Evolutionary conservation across 2,888 invertebrate genomes (phyloP), one percentile per base, ranked within the genome.

Genomic region (Argyra leucocephala): DNA sequence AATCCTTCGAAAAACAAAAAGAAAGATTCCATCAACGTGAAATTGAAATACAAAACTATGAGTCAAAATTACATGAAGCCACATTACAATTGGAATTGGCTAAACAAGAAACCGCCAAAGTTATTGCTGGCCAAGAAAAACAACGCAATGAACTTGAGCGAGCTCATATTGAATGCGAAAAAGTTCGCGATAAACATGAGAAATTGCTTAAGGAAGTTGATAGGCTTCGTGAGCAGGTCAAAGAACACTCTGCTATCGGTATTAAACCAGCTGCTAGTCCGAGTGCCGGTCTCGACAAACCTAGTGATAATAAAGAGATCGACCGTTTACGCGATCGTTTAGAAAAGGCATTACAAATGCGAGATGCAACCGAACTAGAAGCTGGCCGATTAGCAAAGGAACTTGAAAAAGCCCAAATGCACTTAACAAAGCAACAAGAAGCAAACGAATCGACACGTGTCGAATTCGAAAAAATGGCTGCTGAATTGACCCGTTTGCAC

Each of bases 81-180:
- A 88, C 88, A 71, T 84, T 91, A 74, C 92, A 93, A 77, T 80
- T 92, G 69, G 92, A 93, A 74, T 78, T 91, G 63, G 88, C 89
- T 58, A 88, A 89, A 74, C 86, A 87, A 64, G 93, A 93, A 77
- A 86, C 89, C 21, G 83, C 85, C 37, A 93, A 93, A 78, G 81
- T 88, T 22, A 83, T 86, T 69, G 85, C 85, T 58, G 84, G 85
- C 58, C 88, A 93, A 76, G 93, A 93, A 72, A 90, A 91, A 75
- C 89, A 90, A 76, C 84, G 91, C 58, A 82, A 84, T 69, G 91
- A 93, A 73, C 82, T 91, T 73, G 93, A 91, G 78, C 84, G 92
- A 61, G 88, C 92, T 70, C 88, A 91, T 74, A 91, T 93, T 76
- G 93, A 93, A 80, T 88, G 91, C 72, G 93, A 93, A 76, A 93